These are phyloP conservation scores for Diplodus puntazzo DNA, from an alignment of 2,797 vertebrate genomes.

Conservation along the genomic window DNA sequence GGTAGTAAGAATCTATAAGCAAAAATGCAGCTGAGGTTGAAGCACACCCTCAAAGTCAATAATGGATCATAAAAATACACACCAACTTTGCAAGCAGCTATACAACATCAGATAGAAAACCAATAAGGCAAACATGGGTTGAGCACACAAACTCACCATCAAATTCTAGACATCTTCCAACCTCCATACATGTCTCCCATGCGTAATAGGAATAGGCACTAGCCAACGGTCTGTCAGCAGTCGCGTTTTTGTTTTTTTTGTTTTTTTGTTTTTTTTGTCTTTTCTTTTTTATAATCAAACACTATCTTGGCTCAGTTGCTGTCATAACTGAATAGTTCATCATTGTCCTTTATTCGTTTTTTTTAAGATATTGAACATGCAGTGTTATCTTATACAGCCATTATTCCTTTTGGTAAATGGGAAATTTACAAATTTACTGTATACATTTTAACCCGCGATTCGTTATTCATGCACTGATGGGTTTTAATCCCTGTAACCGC, in stretches of 20 bases:
- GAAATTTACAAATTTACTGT: not conserved
- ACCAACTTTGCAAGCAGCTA: slow-evolving; percentile 11
- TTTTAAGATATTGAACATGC: not conserved
- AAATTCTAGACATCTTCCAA: not conserved
- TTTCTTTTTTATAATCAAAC: slow-evolving; percentile 22
- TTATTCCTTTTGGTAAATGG: slow-evolving; percentile 16
- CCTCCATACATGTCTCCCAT: slow-evolving; percentile 4
- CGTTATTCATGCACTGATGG: not conserved
- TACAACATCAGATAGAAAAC: not conserved
- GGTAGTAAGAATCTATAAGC: not conserved
- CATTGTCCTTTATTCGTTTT: slow-evolving; percentile 12
- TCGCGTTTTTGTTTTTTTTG: no score
- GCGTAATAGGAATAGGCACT: not conserved
- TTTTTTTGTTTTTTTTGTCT: no score
- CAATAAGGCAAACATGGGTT: slow-evolving; percentile 3
- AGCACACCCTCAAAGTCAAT: slow-evolving; percentile 3
- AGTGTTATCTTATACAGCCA: not conserved
- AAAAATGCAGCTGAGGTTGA: not conserved
- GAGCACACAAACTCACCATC: not conserved
- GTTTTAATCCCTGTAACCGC: not conserved
- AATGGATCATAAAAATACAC: slow-evolving; percentile 22
- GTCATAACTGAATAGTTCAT: slow-evolving; percentile 28
- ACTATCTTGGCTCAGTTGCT: slow-evolving; percentile 15
- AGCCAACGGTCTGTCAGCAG: not conserved
- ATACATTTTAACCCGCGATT: not conserved